Evolutionary conservation across 1,140 invertebrate species (phyloP).

Genomic region (Centruroides sculpturatus): DNA sequence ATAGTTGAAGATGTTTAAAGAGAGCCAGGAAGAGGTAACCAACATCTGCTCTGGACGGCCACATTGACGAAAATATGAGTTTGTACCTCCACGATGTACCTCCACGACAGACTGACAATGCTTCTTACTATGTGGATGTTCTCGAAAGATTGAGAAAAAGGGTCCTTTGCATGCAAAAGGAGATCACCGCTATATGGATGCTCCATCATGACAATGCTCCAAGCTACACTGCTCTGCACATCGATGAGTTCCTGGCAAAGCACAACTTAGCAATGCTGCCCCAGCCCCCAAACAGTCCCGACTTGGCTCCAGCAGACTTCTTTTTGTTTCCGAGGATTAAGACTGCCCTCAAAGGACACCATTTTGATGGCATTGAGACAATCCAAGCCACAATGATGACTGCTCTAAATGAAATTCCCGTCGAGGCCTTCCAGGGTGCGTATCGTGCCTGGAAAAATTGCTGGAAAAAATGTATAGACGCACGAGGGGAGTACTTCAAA

Average conservation of each 20-base stretch:
- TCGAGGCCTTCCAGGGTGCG: no score
- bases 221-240: no score
- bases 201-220: no score
- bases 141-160: conserved; percentile 2
- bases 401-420: no score
- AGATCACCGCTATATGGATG: background rate
- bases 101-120: conserved; percentile 1
- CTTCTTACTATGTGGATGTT: conserved; percentile 1
- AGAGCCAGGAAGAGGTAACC: background rate
- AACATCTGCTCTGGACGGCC: background rate
- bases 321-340: no score
- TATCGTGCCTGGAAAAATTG: no score
- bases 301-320: no score
- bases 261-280: conserved; percentile 1
- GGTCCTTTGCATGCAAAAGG: background rate
- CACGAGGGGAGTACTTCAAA: no score
- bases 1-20: background rate
- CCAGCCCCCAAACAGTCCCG: background rate
- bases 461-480: no score
- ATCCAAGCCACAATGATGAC: no score
- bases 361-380: no score
- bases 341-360: no score
- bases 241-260: conserved; percentile 1
- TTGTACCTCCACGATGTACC: conserved; percentile 1
- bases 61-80: conserved; percentile 1